phyloP scores from a whole-genome alignment of 2,113 vertebrate genomes.

The Toxotes chatareus region DNA sequence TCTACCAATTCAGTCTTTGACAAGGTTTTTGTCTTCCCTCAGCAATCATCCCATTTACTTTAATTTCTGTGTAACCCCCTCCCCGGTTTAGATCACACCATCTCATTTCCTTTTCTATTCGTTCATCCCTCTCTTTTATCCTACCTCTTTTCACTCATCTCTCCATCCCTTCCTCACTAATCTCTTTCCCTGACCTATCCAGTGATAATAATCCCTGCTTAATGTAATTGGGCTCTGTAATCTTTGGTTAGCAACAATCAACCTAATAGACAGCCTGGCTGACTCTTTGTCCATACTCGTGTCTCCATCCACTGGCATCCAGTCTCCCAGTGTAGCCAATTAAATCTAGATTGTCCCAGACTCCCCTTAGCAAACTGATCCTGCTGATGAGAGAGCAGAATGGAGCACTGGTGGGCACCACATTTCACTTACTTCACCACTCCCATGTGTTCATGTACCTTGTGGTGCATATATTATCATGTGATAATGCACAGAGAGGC shows the following conservation, averaged over 20 bases:
- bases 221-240: slow-evolving; percentile 73
- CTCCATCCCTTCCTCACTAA: slow-evolving; percentile 43
- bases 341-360: slow-evolving; percentile 44
- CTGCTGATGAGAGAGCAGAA: slow-evolving; percentile 21
- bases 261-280: slow-evolving; percentile 58
- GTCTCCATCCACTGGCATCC: slow-evolving; percentile 35
- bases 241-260: slow-evolving; percentile 62
- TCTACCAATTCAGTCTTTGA: slow-evolving; percentile 12
- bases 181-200: slow-evolving; percentile 40
- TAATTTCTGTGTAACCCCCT: not conserved
- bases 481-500: slow-evolving; percentile 11
- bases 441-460: not conserved
- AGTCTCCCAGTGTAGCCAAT: slow-evolving; percentile 53
- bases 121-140: not conserved
- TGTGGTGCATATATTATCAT: not conserved
- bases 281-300: slow-evolving; percentile 57
- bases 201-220: slow-evolving; percentile 70
- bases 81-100: not conserved
- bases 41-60: not conserved
- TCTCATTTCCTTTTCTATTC: slow-evolving; percentile 18
- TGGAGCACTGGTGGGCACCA: not conserved
- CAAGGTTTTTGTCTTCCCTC: slow-evolving; percentile 16
- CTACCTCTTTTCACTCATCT: slow-evolving; percentile 22
- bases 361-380: slow-evolving; percentile 41
- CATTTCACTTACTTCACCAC: not conserved